Evolutionary conservation across 2,888 invertebrate genomes (phyloP), one percentile per base, ranked within the genome.

Genomic region (Siphlonurus alternatus): DNA sequence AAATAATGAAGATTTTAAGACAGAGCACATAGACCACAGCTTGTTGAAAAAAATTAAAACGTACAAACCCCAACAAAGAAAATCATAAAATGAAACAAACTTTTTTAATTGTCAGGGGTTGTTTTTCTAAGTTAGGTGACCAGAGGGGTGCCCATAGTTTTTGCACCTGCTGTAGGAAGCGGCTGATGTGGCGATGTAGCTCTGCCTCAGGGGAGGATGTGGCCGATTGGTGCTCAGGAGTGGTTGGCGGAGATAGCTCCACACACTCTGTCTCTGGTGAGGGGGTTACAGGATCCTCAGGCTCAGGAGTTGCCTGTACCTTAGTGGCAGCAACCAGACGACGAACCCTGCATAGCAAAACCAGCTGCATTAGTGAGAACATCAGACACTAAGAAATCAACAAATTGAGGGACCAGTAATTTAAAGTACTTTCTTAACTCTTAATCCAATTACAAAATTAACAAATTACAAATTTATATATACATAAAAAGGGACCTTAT

Each of bases 311-410:
- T 7, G 22, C 22, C n/a, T 18, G 23, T 3, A 61, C 38, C 61
- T 64, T 66, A 2, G 69, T 64, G 53, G 69, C 69, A 23, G 65
- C 63, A 5, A 67, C 66, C 10, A 70, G 64, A 7, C 69, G 64
- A 3, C 70, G 66, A 64, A 66, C 69, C 70, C 70, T 70, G 61
- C 19, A 20, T 53, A 53, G 22, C n/a, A 19, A 53, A 23, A n/a
- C 19, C n/a, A n/a, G n/a, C n/a, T n/a, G n/a, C n/a, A 53, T 25
- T 10, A 25, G 7, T 22, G 2, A 60, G 23, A 10, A 23, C n/a
- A n/a, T n/a, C n/a, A n/a, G n/a, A n/a, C n/a, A n/a, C n/a, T n/a
- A n/a, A n/a, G n/a, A n/a, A n/a, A n/a, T n/a, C n/a, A n/a, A n/a
- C n/a, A n/a, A n/a, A n/a, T n/a, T n/a, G 53, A 53, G 18, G 15